Conservation (phyloP, 2,797 vertebrate species). For the Macropodus opercularis region DNA sequence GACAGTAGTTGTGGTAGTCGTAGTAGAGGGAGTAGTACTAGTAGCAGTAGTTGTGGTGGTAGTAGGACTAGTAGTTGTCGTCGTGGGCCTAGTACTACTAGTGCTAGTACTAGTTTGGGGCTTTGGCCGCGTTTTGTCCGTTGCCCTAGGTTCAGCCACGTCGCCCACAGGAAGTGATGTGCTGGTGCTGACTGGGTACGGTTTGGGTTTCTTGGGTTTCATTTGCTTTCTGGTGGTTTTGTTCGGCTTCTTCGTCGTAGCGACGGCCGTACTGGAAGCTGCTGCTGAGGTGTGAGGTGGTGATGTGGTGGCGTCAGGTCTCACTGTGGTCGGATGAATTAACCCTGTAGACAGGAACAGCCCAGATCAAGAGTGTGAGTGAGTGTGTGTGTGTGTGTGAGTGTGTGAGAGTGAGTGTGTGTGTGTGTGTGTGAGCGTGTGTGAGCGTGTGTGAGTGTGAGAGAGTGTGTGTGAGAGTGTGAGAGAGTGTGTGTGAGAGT, state of each 20-base stretch:
- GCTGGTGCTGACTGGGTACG: slow-evolving; percentile 42
- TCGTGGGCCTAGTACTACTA: too few relatives aligned
- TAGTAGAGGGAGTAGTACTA: slow-evolving; percentile 15
- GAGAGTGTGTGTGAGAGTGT: too few relatives aligned
- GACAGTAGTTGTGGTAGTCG: too few relatives aligned
- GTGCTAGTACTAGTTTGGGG: neutral
- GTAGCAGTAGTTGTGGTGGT: neutral
- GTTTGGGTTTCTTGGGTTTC: slow-evolving; percentile 65
- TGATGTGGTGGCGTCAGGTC: slow-evolving; percentile 33
- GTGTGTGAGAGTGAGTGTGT: slow-evolving; percentile 3
- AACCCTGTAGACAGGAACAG: slow-evolving; percentile 65
- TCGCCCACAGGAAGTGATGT: slow-evolving; percentile 27
- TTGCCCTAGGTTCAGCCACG: slow-evolving; percentile 32
- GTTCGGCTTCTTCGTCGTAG: slow-evolving; percentile 27
- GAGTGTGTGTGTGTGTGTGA: too few relatives aligned
- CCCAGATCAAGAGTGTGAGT: too few relatives aligned
- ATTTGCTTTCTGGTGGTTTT: slow-evolving; percentile 64
- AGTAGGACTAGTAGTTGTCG: too few relatives aligned
- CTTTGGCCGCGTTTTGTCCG: slow-evolving; percentile 11
- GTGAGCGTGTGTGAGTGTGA: too few relatives aligned
- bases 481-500: too few relatives aligned
- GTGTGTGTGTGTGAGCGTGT: too few relatives aligned
- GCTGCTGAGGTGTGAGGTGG: neutral
- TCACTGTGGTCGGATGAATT: slow-evolving; percentile 71
- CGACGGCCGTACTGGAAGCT: neutral